phyloP scores from a whole-genome alignment of 2,888 invertebrate species.

The Ganaspis brasiliensis region DNA sequence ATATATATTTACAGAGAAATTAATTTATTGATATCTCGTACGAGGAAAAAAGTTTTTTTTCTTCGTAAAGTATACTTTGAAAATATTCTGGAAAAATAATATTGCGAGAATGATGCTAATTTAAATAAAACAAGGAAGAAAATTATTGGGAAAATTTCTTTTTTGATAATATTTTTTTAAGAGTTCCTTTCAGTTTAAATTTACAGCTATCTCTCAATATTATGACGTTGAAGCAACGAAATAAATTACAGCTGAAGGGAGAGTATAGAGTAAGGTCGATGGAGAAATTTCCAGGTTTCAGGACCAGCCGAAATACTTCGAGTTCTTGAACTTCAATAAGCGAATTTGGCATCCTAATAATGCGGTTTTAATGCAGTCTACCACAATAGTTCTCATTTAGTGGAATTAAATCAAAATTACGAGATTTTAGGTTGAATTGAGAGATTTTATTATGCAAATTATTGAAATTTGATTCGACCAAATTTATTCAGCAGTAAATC shows the following conservation, averaged over 20 bases:
- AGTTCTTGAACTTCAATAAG: slow-evolving; percentile 34
- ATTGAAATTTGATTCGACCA: too few relatives aligned
- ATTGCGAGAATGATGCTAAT: neutral
- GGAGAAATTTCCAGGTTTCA: slow-evolving; percentile 24
- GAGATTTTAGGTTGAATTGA: too few relatives aligned
- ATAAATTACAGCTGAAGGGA: slow-evolving; percentile 19
- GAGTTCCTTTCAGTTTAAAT: neutral
- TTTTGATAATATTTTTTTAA: slow-evolving; percentile 5
- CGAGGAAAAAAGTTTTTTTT: too few relatives aligned
- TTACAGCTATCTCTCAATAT: neutral
- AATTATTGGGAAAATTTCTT: neutral
- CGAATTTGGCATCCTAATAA: slow-evolving; percentile 27
- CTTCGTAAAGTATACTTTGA: too few relatives aligned
- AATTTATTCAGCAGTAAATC: too few relatives aligned
- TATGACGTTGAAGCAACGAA: neutral
- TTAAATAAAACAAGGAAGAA: neutral
- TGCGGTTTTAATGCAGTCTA: slow-evolving; percentile 37
- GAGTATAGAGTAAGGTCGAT: slow-evolving; percentile 12
- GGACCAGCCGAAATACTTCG: slow-evolving; percentile 34
- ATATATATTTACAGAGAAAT: too few relatives aligned
- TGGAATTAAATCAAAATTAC: neutral
- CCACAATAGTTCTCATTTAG: neutral
- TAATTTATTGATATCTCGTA: too few relatives aligned
- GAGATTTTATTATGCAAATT: too few relatives aligned
- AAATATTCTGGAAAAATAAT: neutral